Evolutionary conservation across 2,113 vertebrate species (phyloP).

Genomic region (Cygnus atratus): DNA sequence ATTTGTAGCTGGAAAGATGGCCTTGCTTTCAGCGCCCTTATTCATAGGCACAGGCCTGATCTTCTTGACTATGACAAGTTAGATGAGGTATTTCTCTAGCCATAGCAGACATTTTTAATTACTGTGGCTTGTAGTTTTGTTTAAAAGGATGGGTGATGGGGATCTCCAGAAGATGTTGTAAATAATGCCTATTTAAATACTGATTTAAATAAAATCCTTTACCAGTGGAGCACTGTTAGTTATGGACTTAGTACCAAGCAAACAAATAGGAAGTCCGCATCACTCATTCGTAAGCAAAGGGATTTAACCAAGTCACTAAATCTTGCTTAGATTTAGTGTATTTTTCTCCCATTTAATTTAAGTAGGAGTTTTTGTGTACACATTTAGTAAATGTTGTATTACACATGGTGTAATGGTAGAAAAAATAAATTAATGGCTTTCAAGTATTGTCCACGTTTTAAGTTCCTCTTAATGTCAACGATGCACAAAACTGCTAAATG

Average conservation of each 20-base stretch:
- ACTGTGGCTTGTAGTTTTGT: slow-evolving; percentile 55
- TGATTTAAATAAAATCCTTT: neutral
- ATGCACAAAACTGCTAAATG: neutral
- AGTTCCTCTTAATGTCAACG: neutral
- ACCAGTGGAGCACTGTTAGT: neutral
- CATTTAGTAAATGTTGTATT: neutral
- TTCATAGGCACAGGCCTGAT: slow-evolving; percentile 70
- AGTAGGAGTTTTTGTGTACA: neutral
- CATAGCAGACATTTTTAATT: slow-evolving; percentile 23
- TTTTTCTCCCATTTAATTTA: neutral
- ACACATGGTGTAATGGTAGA: neutral
- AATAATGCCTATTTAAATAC: neutral
- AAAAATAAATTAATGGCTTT: neutral
- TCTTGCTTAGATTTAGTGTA: neutral
- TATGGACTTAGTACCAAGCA: neutral
- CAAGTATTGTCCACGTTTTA: neutral
- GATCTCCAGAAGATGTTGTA: neutral
- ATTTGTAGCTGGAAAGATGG: slow-evolving; percentile 65
- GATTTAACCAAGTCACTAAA: neutral
- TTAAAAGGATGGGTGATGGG: slow-evolving; percentile 72
- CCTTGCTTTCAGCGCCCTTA: slow-evolving; percentile 66
- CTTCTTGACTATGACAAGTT: slow-evolving; percentile 69
- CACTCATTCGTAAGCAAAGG: slow-evolving; percentile 1
- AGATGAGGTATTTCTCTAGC: slow-evolving; percentile 59
- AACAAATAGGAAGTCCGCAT: slow-evolving; percentile 11